phyloP scores from a whole-genome alignment of 1,140 invertebrate genomes.

The Temnothorax nylanderi region DNA sequence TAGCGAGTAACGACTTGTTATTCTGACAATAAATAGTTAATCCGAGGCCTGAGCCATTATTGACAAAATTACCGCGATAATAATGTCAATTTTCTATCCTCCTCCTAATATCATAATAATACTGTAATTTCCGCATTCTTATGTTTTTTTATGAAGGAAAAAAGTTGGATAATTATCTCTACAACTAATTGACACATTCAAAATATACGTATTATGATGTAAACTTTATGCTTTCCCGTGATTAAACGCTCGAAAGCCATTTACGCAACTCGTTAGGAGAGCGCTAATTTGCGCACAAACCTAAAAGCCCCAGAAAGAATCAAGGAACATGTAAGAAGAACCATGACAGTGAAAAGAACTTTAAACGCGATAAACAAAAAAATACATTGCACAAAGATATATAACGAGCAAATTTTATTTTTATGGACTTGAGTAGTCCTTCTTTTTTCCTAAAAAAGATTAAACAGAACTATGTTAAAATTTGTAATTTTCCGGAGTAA shows the following conservation, averaged over 20 bases:
- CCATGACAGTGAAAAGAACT: neutral
- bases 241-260: constrained; percentile 40
- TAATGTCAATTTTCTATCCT: neutral
- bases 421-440: neutral
- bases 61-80: neutral
- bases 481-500: neutral
- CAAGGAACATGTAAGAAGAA: neutral
- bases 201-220: constrained; percentile 9
- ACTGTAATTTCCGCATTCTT: constrained; percentile 26
- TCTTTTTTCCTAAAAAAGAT: neutral
- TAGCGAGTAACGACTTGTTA: neutral
- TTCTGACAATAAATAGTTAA: constrained; percentile 1
- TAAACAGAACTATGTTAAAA: neutral
- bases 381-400: neutral
- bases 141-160: constrained; percentile 36
- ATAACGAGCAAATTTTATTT: neutral
- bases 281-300: constrained; percentile 18
- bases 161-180: constrained; percentile 31
- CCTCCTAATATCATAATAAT: neutral
- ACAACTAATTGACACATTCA: constrained; percentile 25
- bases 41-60: neutral
- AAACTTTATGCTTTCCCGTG: constrained; percentile 23
- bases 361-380: neutral
- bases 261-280: constrained; percentile 20
- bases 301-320: neutral